A percentile compares a stretch with the other conserved stretches of the same genome.
These are phyloP conservation scores for Pedionomus torquatus DNA, from an alignment of 2,113 vertebrate species.

Conservation along the genomic window DNA sequence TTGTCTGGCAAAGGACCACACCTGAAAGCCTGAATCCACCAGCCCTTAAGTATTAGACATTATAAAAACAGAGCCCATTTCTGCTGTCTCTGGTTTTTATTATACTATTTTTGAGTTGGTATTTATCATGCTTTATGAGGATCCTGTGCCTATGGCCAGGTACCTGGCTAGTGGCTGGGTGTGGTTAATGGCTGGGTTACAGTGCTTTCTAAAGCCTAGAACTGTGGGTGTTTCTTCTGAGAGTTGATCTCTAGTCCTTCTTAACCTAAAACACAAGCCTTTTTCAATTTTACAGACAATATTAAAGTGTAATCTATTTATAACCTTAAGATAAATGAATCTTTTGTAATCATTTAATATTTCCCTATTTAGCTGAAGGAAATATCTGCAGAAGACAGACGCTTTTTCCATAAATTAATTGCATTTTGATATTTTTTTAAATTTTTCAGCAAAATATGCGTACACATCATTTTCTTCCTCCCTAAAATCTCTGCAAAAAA, in stretches of 20 bases:
- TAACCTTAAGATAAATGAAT: neutral
- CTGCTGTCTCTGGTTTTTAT: neutral
- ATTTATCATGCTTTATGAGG: neutral
- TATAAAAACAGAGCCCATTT: neutral
- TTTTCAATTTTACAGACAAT: neutral
- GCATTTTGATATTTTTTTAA: neutral
- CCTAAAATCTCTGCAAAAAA: neutral
- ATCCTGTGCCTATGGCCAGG: neutral
- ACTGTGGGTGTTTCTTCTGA: neutral
- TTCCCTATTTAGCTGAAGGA: neutral
- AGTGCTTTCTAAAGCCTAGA: neutral
- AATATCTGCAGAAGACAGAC: neutral
- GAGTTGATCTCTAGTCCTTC: neutral
- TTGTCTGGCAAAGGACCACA: neutral
- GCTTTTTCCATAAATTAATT: neutral
- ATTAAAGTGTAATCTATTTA: neutral
- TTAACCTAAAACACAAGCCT: neutral
- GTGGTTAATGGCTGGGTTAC: neutral
- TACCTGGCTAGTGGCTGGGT: neutral
- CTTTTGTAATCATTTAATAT: neutral
- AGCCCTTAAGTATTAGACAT: rapidly evolving
- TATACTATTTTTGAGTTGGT: neutral
- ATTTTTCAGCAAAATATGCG: neutral
- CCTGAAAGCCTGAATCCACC: rapidly evolving
- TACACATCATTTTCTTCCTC: neutral